Evolutionary conservation across 2,888 invertebrate genomes (phyloP).

Genomic region (Geotrupes spiniger): DNA sequence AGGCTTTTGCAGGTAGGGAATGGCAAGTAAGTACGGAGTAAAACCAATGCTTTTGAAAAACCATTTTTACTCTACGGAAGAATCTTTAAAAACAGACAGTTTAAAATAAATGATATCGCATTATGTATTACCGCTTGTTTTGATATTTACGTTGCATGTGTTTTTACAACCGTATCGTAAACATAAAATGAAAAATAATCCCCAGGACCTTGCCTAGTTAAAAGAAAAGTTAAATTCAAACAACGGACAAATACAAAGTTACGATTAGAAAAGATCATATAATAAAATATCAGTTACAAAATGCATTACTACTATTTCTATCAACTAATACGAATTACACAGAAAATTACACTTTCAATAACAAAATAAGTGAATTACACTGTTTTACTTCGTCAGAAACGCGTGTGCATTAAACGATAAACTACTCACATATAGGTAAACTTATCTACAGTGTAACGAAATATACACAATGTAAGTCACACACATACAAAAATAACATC

Average conservation of each 20-base stretch:
- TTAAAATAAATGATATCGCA: no score
- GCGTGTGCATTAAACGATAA: constrained; percentile 21
- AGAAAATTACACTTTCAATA: constrained; percentile 19
- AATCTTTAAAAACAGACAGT: no score
- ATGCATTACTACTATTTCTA: constrained; percentile 24
- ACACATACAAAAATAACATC: constrained; percentile 11
- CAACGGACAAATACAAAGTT: constrained; percentile 18
- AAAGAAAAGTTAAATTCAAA: no score
- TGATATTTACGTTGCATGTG: no score
- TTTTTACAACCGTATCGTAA: no score
- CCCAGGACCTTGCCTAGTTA: no score
- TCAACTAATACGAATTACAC: constrained; percentile 24
- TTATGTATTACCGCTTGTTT: no score
- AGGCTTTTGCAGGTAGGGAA: no score
- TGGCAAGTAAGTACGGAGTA: no score
- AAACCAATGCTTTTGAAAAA: no score
- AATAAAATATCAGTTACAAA: constrained; percentile 25
- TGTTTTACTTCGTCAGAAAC: constrained; percentile 15
- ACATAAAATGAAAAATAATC: no score
- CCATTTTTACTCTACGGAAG: no score
- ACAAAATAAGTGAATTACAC: constrained; percentile 15
- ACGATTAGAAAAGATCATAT: constrained; percentile 25
- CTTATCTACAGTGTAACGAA: constrained; percentile 5
- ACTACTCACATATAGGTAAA: constrained; percentile 11
- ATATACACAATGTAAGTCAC: constrained; percentile 5